These are phyloP conservation scores for Apogon hyalosoma DNA, from an alignment of 2,797 vertebrate species.

Conservation along the genomic window DNA sequence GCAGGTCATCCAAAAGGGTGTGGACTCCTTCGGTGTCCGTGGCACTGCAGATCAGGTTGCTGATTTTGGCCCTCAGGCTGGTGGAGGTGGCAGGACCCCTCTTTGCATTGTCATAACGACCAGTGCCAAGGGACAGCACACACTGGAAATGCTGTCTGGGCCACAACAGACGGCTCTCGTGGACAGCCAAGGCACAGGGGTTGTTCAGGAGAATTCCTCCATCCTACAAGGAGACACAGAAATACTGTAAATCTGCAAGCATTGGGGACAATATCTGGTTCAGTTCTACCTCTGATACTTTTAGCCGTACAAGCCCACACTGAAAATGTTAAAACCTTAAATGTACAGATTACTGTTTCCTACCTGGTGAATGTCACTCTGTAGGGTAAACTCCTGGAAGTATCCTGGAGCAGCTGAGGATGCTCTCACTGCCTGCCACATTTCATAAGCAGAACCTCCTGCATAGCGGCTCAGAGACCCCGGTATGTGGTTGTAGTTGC, in stretches of 20 bases:
- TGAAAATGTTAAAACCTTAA: not conserved
- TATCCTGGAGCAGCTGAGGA: constrained; percentile 86
- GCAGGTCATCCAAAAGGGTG: constrained; percentile 82
- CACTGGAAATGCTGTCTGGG: constrained; percentile 83
- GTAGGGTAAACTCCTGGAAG: constrained; percentile 82
- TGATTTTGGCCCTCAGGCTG: constrained; percentile 85
- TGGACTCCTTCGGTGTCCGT: constrained; percentile 87
- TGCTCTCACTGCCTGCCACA: constrained; percentile 85
- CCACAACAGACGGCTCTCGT: constrained; percentile 84
- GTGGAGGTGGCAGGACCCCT: constrained; percentile 80
- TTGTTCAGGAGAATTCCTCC: constrained; percentile 84
- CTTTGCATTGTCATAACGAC: constrained; percentile 79
- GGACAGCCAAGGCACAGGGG: constrained; percentile 83
- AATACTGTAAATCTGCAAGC: not conserved
- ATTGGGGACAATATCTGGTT: not conserved
- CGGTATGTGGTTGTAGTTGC: constrained; percentile 84
- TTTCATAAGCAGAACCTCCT: constrained; percentile 76
- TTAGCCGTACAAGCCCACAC: too few species aligned
- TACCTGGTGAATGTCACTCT: constrained; percentile 86
- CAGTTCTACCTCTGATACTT: not conserved
- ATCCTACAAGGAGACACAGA: constrained; percentile 69
- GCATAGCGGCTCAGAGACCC: constrained; percentile 79
- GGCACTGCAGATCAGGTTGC: constrained; percentile 83
- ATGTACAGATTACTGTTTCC: not conserved
- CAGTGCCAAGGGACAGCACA: constrained; percentile 84